Evolutionary conservation across 2,888 invertebrate genomes (phyloP), one percentile per base, ranked within the genome.

Genomic region (Ormia ochracea): DNA sequence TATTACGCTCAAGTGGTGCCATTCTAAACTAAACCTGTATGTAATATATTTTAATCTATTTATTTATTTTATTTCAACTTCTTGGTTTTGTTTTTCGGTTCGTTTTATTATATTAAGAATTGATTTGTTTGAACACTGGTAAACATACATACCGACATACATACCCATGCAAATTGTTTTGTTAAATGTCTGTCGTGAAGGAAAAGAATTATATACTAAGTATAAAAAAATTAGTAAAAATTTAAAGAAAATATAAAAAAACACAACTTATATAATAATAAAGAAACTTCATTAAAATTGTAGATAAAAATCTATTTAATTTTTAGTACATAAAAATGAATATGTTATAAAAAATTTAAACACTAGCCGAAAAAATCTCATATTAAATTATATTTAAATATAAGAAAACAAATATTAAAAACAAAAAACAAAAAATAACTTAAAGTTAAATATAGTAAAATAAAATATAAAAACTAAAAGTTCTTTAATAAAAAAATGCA

Each of bases 321-420:
- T 81, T 78, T 74, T 70, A 70, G 78, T 74, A 74, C 73, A 81
- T 74, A 74, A 23, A 61, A 69, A 45, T 50, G 43, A 58, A 78
- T 81, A 70, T 78, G 77, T 74, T 74, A 78, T 65, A 70, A 74
- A 65, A 77, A 72, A 74, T 33, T 65, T 69, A 80, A 76, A 69
- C 74, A 81, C 74, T 78, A 81, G 78, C 81, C 77, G 78, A 52
- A 66, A 56, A 74, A 74, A 81, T 68, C 78, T 74, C 80, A 80
- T 70, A 73, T 66, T 45, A 61, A 58, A 63, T 68, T 50, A 50
- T 75, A 73, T 73, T 59, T 68, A 78, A 68, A 54, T 61, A 72
- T 74, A 80, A 74, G 76, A 63, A 81, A 63, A 73, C 56, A 63
- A 70, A 68, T 26, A 52, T 41, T 21, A 21, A 43, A 58, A 66